Percentiles rank a stretch among this genome's conserved stretches.
Evolutionary conservation across 2,113 vertebrate genomes (phyloP).

Genomic region (Origma solitaria): DNA sequence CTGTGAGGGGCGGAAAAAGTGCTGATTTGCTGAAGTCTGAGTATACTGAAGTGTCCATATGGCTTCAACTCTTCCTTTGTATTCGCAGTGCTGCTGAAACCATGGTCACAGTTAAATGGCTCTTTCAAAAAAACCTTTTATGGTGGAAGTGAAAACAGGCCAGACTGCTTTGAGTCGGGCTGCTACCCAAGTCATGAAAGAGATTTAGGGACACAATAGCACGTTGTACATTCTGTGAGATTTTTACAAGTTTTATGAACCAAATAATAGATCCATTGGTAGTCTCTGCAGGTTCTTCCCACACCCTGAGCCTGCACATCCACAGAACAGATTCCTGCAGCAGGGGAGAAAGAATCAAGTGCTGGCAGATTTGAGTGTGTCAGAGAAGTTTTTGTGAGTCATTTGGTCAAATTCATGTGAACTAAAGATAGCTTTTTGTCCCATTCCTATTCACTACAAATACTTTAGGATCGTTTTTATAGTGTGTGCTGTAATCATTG

Average conservation of each 20-base stretch:
- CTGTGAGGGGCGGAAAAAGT: not conserved
- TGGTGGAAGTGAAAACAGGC: constrained; percentile 64
- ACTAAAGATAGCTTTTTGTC: not conserved
- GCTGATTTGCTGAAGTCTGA: constrained; percentile 1
- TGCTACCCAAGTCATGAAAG: constrained; percentile 73
- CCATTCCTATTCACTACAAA: not conserved
- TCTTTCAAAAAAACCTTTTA: constrained; percentile 69
- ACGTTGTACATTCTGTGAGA: constrained; percentile 73
- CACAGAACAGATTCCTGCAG: constrained; percentile 3
- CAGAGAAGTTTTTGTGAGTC: not conserved
- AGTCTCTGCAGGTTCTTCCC: constrained; percentile 51
- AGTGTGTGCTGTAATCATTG: not conserved
- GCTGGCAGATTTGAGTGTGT: not conserved
- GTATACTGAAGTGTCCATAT: not conserved
- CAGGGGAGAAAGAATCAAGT: constrained; percentile 17
- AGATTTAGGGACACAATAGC: constrained; percentile 79
- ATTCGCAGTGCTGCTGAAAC: constrained; percentile 48
- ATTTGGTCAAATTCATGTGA: not conserved
- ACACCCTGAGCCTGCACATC: constrained; percentile 55
- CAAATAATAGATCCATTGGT: constrained; percentile 68
- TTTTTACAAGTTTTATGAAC: constrained; percentile 69
- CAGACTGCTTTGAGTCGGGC: constrained; percentile 67
- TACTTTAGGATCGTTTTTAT: not conserved
- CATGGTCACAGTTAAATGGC: constrained; percentile 76
- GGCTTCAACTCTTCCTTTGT: constrained; percentile 64